Evolutionary conservation across 2,113 vertebrate species (phyloP).

Genomic region (Charina bottae): DNA sequence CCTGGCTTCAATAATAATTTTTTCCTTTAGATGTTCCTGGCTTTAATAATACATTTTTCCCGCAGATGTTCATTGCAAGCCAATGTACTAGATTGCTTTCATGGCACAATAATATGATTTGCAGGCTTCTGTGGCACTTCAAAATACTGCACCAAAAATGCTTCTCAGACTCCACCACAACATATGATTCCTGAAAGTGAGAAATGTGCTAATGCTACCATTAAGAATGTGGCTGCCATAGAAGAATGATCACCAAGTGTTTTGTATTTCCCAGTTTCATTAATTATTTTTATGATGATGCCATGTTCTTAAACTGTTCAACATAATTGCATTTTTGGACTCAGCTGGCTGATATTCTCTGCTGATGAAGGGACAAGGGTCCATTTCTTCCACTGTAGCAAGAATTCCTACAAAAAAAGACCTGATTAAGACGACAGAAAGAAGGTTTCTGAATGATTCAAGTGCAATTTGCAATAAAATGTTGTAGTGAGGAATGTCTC

Average conservation of each 20-base stretch:
- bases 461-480: not conserved
- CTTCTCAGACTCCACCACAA: not conserved
- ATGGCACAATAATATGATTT: too few species aligned
- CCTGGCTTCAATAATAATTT: not conserved
- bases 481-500: not conserved
- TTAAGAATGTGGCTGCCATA: not conserved
- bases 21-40: not conserved
- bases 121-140: not conserved
- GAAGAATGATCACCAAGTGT: not conserved
- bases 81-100: too few species aligned
- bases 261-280: slow-evolving; percentile 10
- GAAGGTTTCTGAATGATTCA: not conserved
- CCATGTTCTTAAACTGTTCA: slow-evolving; percentile 4
- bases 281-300: slow-evolving; percentile 22
- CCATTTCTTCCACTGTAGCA: not conserved
- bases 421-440: not conserved
- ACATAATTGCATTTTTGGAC: not conserved
- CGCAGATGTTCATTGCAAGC: not conserved
- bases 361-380: not conserved
- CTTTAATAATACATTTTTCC: not conserved
- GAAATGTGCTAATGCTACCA: slow-evolving; percentile 1
- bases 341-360: not conserved
- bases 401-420: not conserved
- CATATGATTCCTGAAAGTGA: not conserved
- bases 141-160: not conserved